Evolutionary conservation across 1,140 invertebrate species (phyloP).

Genomic region (Drosophila mayri): DNA sequence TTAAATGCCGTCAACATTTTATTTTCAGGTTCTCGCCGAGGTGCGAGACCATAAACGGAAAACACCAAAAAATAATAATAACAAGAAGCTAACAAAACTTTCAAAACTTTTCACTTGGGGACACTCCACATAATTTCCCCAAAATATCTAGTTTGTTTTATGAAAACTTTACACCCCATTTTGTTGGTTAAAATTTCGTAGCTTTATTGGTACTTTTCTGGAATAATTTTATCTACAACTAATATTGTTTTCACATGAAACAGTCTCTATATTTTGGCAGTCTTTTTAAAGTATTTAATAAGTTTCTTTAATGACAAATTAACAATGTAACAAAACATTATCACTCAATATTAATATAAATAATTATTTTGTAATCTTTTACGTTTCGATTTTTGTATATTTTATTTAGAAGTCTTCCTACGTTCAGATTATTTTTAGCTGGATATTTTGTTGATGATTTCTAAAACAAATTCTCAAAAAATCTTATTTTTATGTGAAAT

Average conservation of each 20-base stretch:
- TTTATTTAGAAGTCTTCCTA: background rate
- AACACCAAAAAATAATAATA: conserved; percentile 21
- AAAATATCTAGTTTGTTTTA: conserved; percentile 1
- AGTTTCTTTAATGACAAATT: too few relatives aligned
- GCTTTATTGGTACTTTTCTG: background rate
- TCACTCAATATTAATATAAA: background rate
- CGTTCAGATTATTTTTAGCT: background rate
- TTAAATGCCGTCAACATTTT: conserved; percentile 56
- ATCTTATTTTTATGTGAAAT: background rate
- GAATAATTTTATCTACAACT: background rate
- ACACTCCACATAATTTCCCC: conserved; percentile 15
- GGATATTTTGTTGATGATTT: background rate
- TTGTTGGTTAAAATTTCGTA: too few relatives aligned
- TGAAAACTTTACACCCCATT: background rate
- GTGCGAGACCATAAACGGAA: conserved; percentile 34
- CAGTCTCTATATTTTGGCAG: background rate
- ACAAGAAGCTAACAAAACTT: conserved; percentile 28
- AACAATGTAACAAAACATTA: background rate
- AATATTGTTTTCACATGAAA: background rate
- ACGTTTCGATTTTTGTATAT: background rate
- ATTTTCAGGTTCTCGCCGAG: conserved; percentile 47
- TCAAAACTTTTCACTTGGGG: conserved; percentile 68
- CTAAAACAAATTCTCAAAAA: background rate
- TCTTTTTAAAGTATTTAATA: background rate
- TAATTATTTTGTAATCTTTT: background rate